A percentile compares a stretch with the other conserved stretches of the same genome.
These are phyloP conservation scores for Calameuta filiformis DNA, from an alignment of 2,888 invertebrate species.

Conservation along the genomic window DNA sequence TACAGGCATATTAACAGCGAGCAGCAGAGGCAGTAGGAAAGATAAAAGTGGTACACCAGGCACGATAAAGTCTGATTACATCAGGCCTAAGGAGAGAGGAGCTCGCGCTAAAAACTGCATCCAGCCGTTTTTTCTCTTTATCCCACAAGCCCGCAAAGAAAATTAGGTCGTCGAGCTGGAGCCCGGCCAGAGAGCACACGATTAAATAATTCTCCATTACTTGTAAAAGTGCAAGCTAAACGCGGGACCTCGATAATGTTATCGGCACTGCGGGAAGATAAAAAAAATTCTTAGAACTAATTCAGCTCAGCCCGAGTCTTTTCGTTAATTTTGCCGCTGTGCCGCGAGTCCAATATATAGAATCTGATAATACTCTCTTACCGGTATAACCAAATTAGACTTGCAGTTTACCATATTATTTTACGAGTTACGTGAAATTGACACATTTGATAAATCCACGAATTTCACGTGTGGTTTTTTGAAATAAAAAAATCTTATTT, in stretches of 20 bases:
- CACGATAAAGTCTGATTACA: slow-evolving; percentile 17
- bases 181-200: slow-evolving; percentile 59
- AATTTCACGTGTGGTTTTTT: too few species aligned
- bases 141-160: slow-evolving; percentile 37
- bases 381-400: background rate
- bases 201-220: slow-evolving; percentile 64
- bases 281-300: slow-evolving; percentile 61
- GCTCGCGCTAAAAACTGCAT: slow-evolving; percentile 24
- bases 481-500: too few species aligned
- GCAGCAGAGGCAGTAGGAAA: too few species aligned
- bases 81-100: slow-evolving; percentile 8
- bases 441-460: too few species aligned
- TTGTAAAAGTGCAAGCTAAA: slow-evolving; percentile 64
- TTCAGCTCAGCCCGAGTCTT: slow-evolving; percentile 46
- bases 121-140: slow-evolving; percentile 33
- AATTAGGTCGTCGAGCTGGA: slow-evolving; percentile 64
- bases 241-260: slow-evolving; percentile 64
- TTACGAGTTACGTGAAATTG: too few species aligned
- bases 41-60: too few species aligned
- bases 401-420: too few species aligned
- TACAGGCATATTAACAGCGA: too few species aligned
- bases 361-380: slow-evolving; percentile 1
- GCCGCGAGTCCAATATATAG: background rate
- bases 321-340: background rate
- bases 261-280: slow-evolving; percentile 60